These are phyloP conservation scores for Microcebus tavaratra DNA, from an alignment of 2,113 vertebrate genomes.

Conservation along the genomic window DNA sequence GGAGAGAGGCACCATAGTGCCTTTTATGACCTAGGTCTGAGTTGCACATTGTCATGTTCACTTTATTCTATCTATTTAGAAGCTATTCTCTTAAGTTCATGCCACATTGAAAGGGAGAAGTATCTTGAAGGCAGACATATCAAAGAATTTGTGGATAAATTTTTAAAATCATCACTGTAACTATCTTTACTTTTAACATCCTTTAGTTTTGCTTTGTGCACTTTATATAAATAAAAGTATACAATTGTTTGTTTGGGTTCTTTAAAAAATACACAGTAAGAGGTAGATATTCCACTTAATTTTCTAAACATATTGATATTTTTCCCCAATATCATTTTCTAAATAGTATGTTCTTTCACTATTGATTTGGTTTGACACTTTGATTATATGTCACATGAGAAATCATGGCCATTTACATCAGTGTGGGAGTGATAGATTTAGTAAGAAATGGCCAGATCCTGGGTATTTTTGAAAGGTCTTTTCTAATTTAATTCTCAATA, in stretches of 20 bases:
- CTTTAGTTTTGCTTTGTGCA: constrained; percentile 11
- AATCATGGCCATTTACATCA: not conserved
- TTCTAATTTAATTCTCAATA: not conserved
- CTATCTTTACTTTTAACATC: not conserved
- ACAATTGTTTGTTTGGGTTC: not conserved
- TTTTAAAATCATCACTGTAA: not conserved
- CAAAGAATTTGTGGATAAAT: not conserved
- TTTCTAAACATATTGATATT: not conserved
- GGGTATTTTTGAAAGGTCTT: not conserved
- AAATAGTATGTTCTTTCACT: not conserved
- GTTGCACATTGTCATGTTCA: not conserved
- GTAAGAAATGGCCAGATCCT: not conserved
- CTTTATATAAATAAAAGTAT: not conserved
- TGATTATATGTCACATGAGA: not conserved
- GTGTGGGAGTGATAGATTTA: not conserved
- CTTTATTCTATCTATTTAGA: not conserved
- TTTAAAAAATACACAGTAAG: not conserved
- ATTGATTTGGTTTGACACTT: not conserved
- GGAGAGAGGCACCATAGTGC: not conserved
- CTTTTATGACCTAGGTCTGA: not conserved
- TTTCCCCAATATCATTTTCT: not conserved
- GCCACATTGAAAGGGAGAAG: not conserved
- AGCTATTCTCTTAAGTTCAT: not conserved
- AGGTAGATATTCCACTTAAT: not conserved
- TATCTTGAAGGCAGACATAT: not conserved